These are phyloP conservation scores for Scaptomyza hsui DNA, from an alignment of 1,140 invertebrate genomes.

Conservation along the genomic window DNA sequence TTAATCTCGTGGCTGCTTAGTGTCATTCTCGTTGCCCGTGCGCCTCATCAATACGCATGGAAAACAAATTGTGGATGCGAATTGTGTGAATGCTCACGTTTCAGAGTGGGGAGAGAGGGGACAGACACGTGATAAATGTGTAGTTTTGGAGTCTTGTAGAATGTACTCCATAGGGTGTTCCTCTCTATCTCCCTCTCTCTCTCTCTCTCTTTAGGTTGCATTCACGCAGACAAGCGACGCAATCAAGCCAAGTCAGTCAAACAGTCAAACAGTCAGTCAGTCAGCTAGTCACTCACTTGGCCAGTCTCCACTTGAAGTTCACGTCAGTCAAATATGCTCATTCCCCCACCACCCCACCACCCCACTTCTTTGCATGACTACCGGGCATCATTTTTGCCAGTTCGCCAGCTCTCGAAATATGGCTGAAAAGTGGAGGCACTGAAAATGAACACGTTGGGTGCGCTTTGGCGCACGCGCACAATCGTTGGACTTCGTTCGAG, in stretches of 20 bases:
- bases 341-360: conserved; percentile 3
- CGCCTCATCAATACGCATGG: conserved; percentile 71
- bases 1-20: conserved; percentile 77
- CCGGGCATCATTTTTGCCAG: conserved; percentile 76
- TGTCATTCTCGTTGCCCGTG: conserved; percentile 36
- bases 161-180: conserved; percentile 48
- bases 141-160: conserved; percentile 17
- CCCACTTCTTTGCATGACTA: conserved; percentile 64
- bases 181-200: conserved; percentile 23
- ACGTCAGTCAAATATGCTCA: conserved; percentile 21
- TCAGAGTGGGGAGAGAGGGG: no score
- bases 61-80: conserved; percentile 24
- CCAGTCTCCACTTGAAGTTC: conserved; percentile 25
- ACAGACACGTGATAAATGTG: conserved; percentile 50
- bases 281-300: conserved; percentile 56
- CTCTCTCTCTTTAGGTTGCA: conserved; percentile 35
- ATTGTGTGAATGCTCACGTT: neutral
- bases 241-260: conserved; percentile 62
- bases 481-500: conserved; percentile 40
- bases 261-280: conserved; percentile 51
- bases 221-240: conserved; percentile 46
- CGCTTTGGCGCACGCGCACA: conserved; percentile 70
- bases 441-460: conserved; percentile 76
- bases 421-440: conserved; percentile 41
- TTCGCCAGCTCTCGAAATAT: conserved; percentile 46